A percentile compares a stretch with the other conserved stretches of the same genome.
These are phyloP conservation scores for Solenopsis invicta DNA, from an alignment of 1,140 invertebrate species.

Conservation along the genomic window DNA sequence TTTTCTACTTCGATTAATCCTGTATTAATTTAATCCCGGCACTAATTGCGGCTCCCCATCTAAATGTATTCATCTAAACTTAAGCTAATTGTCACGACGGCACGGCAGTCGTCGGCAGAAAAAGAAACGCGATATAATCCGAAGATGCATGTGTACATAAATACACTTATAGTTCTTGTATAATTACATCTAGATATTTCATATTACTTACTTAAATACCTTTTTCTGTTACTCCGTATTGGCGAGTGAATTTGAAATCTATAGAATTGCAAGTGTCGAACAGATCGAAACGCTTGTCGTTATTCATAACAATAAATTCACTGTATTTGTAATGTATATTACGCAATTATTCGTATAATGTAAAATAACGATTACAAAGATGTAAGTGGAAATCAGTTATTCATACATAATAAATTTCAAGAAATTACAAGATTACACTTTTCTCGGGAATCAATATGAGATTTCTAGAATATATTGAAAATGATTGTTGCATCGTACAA, in stretches of 20 bases:
- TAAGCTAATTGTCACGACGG: constrained; percentile 49
- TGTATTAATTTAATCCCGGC: constrained; percentile 43
- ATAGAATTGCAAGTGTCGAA: constrained; percentile 69
- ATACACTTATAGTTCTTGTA: constrained; percentile 73
- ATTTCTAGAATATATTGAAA: constrained; percentile 13
- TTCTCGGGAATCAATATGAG: background rate
- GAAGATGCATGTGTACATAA: constrained; percentile 70
- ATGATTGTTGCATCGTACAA: constrained; percentile 18
- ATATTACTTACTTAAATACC: constrained; percentile 66
- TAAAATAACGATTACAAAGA: constrained; percentile 4
- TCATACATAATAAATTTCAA: background rate
- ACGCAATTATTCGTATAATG: background rate
- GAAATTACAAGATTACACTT: constrained; percentile 4
- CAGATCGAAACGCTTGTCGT: constrained; percentile 62
- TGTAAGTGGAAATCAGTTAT: background rate
- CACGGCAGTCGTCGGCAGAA: constrained; percentile 56
- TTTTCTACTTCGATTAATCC: constrained; percentile 50
- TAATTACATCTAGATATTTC: no score
- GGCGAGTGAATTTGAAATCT: constrained; percentile 79
- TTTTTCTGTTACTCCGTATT: constrained; percentile 68
- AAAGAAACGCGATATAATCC: constrained; percentile 54
- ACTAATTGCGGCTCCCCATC: constrained; percentile 40
- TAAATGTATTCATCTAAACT: constrained; percentile 39
- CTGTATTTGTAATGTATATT: constrained; percentile 25
- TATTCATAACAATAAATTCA: constrained; percentile 35